A percentile compares a stretch with the other conserved stretches of the same genome.
These are phyloP conservation scores for Ochropleura leucogaster DNA, from an alignment of 2,888 invertebrate species.

Conservation along the genomic window DNA sequence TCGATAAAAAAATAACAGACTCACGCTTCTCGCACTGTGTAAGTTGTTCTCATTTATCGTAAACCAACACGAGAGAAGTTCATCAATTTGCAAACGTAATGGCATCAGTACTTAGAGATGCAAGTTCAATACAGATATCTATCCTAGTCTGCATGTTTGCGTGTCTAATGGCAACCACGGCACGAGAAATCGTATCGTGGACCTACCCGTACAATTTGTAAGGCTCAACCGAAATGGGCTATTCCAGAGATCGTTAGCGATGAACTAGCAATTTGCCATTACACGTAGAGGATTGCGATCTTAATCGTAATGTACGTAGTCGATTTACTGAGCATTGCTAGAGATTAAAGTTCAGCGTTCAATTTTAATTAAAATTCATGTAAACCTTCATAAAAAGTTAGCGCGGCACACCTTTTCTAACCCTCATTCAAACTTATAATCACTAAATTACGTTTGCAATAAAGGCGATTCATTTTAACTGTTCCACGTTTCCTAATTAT, in stretches of 20 bases:
- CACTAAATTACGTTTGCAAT: neutral
- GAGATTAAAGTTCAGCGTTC: conserved; percentile 41
- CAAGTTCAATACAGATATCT: conserved; percentile 46
- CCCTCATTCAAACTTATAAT: neutral
- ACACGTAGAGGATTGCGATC: conserved; percentile 60
- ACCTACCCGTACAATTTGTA: conserved; percentile 56
- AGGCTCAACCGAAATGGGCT: conserved; percentile 61
- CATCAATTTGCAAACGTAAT: conserved; percentile 42
- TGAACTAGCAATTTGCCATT: conserved; percentile 60
- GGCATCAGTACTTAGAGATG: conserved; percentile 33
- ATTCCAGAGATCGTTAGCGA: conserved; percentile 57
- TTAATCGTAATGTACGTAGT: conserved; percentile 52
- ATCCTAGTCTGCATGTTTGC: conserved; percentile 43
- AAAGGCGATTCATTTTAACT: neutral
- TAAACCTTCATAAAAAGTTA: neutral
- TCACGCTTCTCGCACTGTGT: neutral
- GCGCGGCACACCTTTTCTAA: neutral
- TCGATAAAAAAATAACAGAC: neutral
- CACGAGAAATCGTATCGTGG: conserved; percentile 53
- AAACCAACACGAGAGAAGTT: conserved; percentile 8
- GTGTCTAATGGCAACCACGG: conserved; percentile 51
- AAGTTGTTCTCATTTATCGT: conserved; percentile 12
- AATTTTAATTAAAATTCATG: conserved; percentile 28
- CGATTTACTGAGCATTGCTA: conserved; percentile 51
- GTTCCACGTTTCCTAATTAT: neutral